Evolutionary conservation across 2,113 vertebrate species (phyloP).

Genomic region (Caretta caretta): DNA sequence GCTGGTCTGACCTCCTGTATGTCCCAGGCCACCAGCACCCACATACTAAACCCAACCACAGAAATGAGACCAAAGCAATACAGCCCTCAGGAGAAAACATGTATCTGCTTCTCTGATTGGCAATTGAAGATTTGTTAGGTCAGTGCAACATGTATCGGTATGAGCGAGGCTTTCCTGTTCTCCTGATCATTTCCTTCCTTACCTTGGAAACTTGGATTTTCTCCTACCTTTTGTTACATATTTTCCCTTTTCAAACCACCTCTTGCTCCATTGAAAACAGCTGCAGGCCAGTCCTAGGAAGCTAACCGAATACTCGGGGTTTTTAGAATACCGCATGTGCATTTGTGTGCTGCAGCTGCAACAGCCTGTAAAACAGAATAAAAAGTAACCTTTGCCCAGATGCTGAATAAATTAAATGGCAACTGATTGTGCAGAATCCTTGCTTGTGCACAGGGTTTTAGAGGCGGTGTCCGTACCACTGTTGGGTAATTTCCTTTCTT

Average conservation of each 20-base stretch:
- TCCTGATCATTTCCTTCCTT: slow-evolving; percentile 77
- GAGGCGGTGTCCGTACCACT: not conserved
- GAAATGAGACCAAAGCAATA: not conserved
- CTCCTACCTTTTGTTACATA: slow-evolving; percentile 68
- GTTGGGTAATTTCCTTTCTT: not conserved
- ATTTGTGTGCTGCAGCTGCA: not conserved
- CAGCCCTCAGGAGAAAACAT: not conserved
- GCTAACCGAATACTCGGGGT: not conserved
- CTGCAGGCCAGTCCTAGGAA: not conserved
- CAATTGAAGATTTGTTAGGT: slow-evolving; percentile 16
- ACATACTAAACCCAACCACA: not conserved
- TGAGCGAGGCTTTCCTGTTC: slow-evolving; percentile 69
- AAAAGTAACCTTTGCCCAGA: not conserved
- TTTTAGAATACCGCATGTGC: not conserved
- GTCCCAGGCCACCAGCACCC: not conserved
- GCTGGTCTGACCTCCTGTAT: not conserved
- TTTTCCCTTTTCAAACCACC: slow-evolving; percentile 35
- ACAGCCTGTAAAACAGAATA: not conserved
- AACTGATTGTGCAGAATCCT: not conserved
- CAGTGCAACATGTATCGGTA: slow-evolving; percentile 51
- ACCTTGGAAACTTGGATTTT: slow-evolving; percentile 72
- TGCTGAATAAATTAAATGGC: not conserved
- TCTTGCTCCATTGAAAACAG: slow-evolving; percentile 64
- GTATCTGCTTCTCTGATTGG: not conserved
- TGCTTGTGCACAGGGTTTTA: rapidly evolving